Conservation (phyloP, 2,797 vertebrate genomes). For the Sarcoramphus papa region DNA sequence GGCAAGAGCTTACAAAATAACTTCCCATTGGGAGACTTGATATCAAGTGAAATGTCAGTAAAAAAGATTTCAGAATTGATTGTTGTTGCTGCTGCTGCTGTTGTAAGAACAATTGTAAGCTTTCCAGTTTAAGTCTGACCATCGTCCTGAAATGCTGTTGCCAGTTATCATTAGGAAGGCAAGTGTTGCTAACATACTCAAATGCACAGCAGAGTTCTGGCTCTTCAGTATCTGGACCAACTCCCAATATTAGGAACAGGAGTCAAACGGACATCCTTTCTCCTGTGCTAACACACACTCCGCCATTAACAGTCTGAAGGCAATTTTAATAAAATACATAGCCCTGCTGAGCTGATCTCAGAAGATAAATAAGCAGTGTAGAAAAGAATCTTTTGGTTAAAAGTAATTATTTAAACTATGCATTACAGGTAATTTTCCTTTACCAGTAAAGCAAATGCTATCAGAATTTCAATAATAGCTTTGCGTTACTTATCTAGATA, state of each 20-base stretch:
- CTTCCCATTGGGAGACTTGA: background rate
- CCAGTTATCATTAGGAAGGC: constrained; percentile 60
- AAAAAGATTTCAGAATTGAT: background rate
- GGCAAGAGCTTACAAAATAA: background rate
- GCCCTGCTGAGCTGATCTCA: constrained; percentile 69
- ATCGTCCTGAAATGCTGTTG: constrained; percentile 53
- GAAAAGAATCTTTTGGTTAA: constrained; percentile 80
- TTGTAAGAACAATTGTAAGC: constrained; percentile 36
- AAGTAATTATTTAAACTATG: constrained; percentile 82
- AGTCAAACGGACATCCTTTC: constrained; percentile 66
- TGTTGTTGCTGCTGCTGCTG: background rate
- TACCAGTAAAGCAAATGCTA: constrained; percentile 72
- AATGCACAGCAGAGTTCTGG: constrained; percentile 65
- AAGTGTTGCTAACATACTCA: constrained; percentile 66
- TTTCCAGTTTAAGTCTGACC: constrained; percentile 57
- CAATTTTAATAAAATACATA: constrained; percentile 77
- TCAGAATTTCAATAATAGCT: constrained; percentile 76
- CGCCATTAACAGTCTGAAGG: constrained; percentile 73
- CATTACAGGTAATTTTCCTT: constrained; percentile 81
- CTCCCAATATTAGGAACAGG: constrained; percentile 62
- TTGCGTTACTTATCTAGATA: constrained; percentile 65
- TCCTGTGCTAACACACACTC: constrained; percentile 62
- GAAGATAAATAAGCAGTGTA: constrained; percentile 71
- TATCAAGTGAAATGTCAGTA: constrained; percentile 2
- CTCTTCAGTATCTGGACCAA: constrained; percentile 66